phyloP scores from a whole-genome alignment of 2,888 invertebrate genomes.

The Drosophila nr. medialis region DNA sequence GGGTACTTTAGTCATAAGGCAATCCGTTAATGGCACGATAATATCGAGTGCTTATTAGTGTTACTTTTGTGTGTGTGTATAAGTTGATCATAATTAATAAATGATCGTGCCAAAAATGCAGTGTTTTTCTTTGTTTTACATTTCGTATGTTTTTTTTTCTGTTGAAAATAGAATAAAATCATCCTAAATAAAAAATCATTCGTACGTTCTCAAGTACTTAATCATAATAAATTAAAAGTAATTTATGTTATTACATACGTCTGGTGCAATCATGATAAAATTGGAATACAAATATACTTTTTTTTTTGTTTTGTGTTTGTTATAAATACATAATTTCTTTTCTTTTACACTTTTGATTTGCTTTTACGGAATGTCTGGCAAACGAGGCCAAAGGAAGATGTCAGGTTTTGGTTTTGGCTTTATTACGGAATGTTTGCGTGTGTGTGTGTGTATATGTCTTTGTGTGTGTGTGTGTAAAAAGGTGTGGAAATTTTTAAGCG shows the following conservation, averaged over 20 bases:
- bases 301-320: conserved; percentile 17
- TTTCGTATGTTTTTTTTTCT: conserved; percentile 20
- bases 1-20: conserved; percentile 49
- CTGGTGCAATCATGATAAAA: conserved; percentile 52
- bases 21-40: conserved; percentile 64
- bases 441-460: conserved; percentile 20
- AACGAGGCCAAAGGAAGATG: conserved; percentile 39
- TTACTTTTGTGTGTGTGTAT: conserved; percentile 1
- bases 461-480: conserved; percentile 19
- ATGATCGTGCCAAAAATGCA: conserved; percentile 44
- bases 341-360: conserved; percentile 20
- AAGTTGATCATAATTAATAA: conserved; percentile 24
- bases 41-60: conserved; percentile 46
- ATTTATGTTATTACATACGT: conserved; percentile 66
- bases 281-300: conserved; percentile 67
- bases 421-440: conserved; percentile 61
- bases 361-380: conserved; percentile 42
- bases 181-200: conserved; percentile 59
- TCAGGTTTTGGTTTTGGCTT: conserved; percentile 60
- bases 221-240: conserved; percentile 76
- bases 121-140: conserved; percentile 7
- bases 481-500: conserved; percentile 6
- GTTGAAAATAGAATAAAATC: conserved; percentile 75
- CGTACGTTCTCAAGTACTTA: conserved; percentile 62
- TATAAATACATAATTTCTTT: conserved; percentile 42